A percentile compares a stretch with the other conserved stretches of the same genome.
phyloP scores from a whole-genome alignment of 1,140 invertebrate species.

The Thalassaphorura encarpata region DNA sequence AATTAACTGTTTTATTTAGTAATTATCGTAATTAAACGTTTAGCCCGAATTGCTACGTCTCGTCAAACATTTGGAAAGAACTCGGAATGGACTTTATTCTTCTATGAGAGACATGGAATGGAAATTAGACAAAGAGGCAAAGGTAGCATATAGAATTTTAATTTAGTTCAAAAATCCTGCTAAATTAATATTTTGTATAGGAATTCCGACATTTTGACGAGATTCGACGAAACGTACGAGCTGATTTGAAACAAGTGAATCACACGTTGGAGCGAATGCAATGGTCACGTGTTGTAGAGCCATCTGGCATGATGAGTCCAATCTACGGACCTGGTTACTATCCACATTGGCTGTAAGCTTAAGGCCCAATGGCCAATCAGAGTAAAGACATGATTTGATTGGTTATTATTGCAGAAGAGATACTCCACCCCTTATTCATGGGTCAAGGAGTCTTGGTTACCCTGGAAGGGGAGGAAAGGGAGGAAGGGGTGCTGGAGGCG shows the following conservation, averaged over 20 bases:
- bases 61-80: constrained; percentile 40
- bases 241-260: constrained; percentile 32
- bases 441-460: constrained; percentile 13
- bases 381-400: background rate
- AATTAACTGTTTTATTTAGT: background rate
- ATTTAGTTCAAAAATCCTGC: background rate
- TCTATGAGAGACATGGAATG: constrained; percentile 44
- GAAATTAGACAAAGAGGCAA: constrained; percentile 46
- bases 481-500: background rate
- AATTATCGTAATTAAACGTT: background rate
- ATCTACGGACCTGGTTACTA: constrained; percentile 30
- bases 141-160: constrained; percentile 32
- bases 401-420: background rate
- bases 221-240: constrained; percentile 30
- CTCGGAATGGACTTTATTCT: constrained; percentile 39
- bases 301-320: constrained; percentile 25
- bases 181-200: constrained; percentile 7
- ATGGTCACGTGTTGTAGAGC: constrained; percentile 22
- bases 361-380: background rate
- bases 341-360: constrained; percentile 21
- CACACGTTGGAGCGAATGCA: constrained; percentile 30
- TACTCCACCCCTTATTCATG: background rate
- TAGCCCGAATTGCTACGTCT: constrained; percentile 35
- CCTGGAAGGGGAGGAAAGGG: background rate
- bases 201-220: constrained; percentile 34